Percentiles rank a stretch among this genome's conserved stretches.
These are phyloP conservation scores for Serinus canaria DNA, from an alignment of 2,113 vertebrate species.

Conservation along the genomic window DNA sequence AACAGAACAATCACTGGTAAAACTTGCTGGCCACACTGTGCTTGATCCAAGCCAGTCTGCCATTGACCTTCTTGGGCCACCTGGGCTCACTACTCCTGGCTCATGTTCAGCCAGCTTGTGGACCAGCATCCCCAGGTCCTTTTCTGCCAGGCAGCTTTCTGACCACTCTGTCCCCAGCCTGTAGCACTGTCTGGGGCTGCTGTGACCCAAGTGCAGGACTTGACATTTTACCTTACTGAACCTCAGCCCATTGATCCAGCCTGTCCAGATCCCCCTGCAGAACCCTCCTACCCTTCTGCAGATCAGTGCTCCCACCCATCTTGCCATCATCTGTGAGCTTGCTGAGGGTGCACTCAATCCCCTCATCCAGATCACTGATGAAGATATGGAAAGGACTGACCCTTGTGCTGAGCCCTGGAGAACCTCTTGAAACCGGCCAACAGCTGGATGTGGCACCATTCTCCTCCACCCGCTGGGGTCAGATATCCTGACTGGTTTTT, in stretches of 20 bases:
- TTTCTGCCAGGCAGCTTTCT: neutral
- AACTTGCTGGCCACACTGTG: neutral
- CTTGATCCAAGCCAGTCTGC: neutral
- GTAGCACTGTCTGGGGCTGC: neutral
- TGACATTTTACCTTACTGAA: accelerated
- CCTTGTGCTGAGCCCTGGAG: neutral
- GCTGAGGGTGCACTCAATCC: neutral
- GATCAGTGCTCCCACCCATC: neutral
- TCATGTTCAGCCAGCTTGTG: neutral
- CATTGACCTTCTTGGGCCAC: neutral
- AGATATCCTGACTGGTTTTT: neutral
- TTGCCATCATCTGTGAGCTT: neutral
- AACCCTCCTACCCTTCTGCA: neutral
- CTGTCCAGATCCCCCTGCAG: neutral
- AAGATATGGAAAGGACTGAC: neutral
- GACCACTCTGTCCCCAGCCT: no score
- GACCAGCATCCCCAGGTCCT: neutral
- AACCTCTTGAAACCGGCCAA: neutral
- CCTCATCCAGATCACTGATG: no score
- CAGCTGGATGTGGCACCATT: neutral
- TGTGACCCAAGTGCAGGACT: neutral
- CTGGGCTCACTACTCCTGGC: no score
- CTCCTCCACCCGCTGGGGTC: neutral
- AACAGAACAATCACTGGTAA: no score
- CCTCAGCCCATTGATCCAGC: neutral